Evolutionary conservation across 64 coral and sea anemone genomes (phyloP).

Genomic region (Actinia tenebrosa): DNA sequence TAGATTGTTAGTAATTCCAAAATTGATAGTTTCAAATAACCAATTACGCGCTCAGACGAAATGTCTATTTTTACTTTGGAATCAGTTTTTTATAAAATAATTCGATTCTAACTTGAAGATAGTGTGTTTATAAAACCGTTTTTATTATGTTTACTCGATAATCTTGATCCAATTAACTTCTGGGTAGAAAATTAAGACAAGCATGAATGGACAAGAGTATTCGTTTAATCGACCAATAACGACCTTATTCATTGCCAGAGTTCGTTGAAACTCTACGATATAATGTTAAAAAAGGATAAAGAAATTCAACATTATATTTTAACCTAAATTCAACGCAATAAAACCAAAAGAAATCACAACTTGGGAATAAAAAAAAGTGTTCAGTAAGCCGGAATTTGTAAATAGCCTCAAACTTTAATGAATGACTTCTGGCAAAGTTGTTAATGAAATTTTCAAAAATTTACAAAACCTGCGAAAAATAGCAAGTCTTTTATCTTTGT

Average conservation of each 20-base stretch:
- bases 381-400: neutral
- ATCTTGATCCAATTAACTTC: conserved; percentile 20
- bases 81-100: neutral
- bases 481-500: neutral
- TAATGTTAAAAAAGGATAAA: neutral
- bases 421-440: neutral
- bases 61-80: neutral
- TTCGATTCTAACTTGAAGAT: neutral
- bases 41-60: neutral
- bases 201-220: neutral
- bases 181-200: neutral
- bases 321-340: neutral
- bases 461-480: neutral
- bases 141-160: neutral
- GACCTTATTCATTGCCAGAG: neutral
- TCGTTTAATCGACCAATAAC: neutral
- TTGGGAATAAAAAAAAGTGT: neutral
- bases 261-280: neutral
- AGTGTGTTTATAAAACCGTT: neutral
- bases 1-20: neutral
- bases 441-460: neutral
- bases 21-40: neutral
- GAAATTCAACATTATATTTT: neutral
- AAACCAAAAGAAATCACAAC: neutral
- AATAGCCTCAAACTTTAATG: neutral